Percentiles rank a stretch among this genome's conserved stretches.
These are phyloP conservation scores for Boloria euphrosyne DNA, from an alignment of 2,888 invertebrate species.

Conservation along the genomic window DNA sequence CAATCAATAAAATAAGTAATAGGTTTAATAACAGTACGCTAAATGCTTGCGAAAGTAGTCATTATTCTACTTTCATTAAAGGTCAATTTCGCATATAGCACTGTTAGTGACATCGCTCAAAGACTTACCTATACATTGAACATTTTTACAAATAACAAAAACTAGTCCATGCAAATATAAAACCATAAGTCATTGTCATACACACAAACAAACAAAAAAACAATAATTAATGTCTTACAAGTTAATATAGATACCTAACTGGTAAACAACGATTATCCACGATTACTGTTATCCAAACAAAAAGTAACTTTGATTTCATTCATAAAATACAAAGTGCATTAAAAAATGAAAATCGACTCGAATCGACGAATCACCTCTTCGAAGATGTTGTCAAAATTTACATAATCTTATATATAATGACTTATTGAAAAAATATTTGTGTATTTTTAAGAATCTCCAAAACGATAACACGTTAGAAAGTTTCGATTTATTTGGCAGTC, in stretches of 20 bases:
- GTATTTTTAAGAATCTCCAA: background rate
- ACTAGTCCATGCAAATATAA: conserved; percentile 38
- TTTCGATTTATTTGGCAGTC: conserved; percentile 8
- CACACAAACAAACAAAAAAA: conserved; percentile 39
- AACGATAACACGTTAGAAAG: background rate
- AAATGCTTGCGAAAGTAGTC: background rate
- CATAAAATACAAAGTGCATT: background rate
- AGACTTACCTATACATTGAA: conserved; percentile 3
- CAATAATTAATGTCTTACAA: conserved; percentile 43
- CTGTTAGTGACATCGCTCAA: conserved; percentile 4
- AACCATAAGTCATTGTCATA: conserved; percentile 35
- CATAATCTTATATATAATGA: conserved; percentile 3
- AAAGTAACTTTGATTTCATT: background rate
- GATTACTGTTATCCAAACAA: conserved; percentile 50
- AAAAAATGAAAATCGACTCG: too few species aligned
- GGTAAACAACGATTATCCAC: conserved; percentile 61
- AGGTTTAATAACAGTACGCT: conserved; percentile 15
- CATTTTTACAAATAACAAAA: conserved; percentile 31
- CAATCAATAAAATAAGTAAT: conserved; percentile 20
- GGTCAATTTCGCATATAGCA: too few species aligned
- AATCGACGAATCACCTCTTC: too few species aligned
- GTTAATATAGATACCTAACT: conserved; percentile 51
- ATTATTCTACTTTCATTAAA: background rate
- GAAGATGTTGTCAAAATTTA: background rate
- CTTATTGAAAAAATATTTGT: conserved; percentile 8